Base-by-base conservation (phyloP, 1,140 invertebrate genomes). In the Drosophila pachea region DNA sequence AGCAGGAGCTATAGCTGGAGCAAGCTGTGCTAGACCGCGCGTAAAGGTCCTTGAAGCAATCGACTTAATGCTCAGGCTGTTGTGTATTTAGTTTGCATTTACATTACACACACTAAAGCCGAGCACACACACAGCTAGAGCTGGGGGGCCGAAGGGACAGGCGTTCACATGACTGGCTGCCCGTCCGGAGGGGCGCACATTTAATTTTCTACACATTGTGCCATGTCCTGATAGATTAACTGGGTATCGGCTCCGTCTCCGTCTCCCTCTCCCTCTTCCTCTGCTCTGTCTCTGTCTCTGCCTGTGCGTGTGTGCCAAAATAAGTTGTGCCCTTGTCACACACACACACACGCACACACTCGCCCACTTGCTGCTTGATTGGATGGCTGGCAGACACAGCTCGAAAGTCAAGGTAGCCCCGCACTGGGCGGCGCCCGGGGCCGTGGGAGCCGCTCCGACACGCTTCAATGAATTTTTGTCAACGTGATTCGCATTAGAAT, bases 401-500 rank as follows among this genome's bases (percentile, higher is more conserved):
- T 74, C 78, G 66, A 72, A 82, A 82, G 78, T 82, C 78, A 82
- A 82, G 78, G 78, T 82, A 76, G 71, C 55, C 36, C 22, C 12
- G 14, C 7, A 12, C 40, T 70, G 48, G 54, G 42, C 40, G 16
- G 5, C 38, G n/a, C 22, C 22, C 22, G 7, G 11, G 42, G 40
- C 7, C 12, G 4, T 14, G 12, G 22, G 22, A 3, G 4, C 33
- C 4, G 14, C 22, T 22, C 36, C 60, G 45, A 55, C 70, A 69
- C 77, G 71, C 76, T 75, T 65, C 76, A 86, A 86, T 86, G 81
- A 86, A 86, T 86, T 86, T 86, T 77, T 86, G 82, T 81, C 74
- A 86, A 86, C 81, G 81, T 86, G 81, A 86, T 86, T 75, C 82
- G 81, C 77, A 86, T 86, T 86, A 86, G 82, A 86, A 86, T 22